Conservation (phyloP, 2,797 vertebrate species). For the Spatula clypeata region DNA sequence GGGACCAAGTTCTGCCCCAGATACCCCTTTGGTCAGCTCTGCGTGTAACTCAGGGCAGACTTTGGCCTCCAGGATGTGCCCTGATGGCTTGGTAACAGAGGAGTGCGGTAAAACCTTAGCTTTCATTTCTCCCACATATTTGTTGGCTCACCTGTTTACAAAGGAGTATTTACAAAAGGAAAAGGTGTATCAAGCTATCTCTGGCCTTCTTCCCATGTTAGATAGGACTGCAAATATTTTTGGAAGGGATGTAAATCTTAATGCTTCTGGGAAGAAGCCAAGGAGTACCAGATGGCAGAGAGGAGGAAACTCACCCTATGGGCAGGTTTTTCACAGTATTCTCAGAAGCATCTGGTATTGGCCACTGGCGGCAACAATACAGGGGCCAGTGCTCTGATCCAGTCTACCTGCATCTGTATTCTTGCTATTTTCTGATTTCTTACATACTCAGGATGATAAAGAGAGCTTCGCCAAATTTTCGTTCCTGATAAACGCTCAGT, state of each 20-base stretch:
- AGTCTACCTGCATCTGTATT: neutral
- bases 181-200: neutral
- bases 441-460: neutral
- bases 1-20: neutral
- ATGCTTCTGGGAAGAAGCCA: conserved; percentile 47
- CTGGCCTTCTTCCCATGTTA: conserved; percentile 28
- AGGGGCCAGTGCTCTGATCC: neutral
- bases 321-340: conserved; percentile 42
- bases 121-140: neutral
- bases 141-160: neutral
- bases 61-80: neutral
- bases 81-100: neutral
- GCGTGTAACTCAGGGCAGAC: neutral
- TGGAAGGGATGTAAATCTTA: conserved; percentile 53
- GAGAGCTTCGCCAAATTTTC: neutral
- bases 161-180: neutral
- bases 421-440: neutral
- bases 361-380: conserved; percentile 5
- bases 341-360: conserved; percentile 46
- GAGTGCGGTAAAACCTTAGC: neutral
- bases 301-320: conserved; percentile 39
- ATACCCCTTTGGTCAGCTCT: neutral
- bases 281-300: neutral
- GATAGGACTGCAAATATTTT: conserved; percentile 56
- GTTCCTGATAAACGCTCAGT: neutral